Evolutionary conservation across 1,140 invertebrate species (phyloP).

Genomic region (Drosophila melanica): DNA sequence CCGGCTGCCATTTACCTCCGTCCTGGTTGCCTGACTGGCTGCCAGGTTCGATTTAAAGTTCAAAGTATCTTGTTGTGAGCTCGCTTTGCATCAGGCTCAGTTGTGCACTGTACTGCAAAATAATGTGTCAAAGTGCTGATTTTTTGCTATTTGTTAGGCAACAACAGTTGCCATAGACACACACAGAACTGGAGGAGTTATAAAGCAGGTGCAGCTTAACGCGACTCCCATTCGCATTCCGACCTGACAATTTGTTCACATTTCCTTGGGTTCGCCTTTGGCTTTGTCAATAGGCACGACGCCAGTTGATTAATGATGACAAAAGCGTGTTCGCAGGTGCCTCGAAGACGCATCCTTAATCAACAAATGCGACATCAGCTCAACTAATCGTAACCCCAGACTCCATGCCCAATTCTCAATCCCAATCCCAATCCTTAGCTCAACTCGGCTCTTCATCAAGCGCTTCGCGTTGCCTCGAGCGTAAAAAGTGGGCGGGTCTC

Average conservation of each 20-base stretch:
- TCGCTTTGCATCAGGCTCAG: conserved; percentile 67
- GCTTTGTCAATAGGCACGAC: conserved; percentile 69
- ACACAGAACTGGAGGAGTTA: conserved; percentile 8
- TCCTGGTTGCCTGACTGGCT: conserved; percentile 3
- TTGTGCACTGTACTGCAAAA: conserved; percentile 73
- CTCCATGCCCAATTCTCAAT: not conserved
- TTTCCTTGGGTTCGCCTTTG: conserved; percentile 39
- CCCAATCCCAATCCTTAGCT: not conserved
- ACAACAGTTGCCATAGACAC: conserved; percentile 17
- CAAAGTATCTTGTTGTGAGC: conserved; percentile 52
- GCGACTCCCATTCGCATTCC: conserved; percentile 9
- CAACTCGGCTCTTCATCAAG: conserved; percentile 54
- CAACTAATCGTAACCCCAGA: conserved; percentile 42
- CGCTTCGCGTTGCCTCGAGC: conserved; percentile 53
- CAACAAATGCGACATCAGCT: conserved; percentile 66
- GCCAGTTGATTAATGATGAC: conserved; percentile 78
- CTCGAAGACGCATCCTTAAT: conserved; percentile 54
- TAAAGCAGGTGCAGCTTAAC: conserved; percentile 13
- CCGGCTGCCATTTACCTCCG: conserved; percentile 2
- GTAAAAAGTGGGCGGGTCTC: conserved; percentile 57
- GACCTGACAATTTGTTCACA: conserved; percentile 63
- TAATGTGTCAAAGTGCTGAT: conserved; percentile 73
- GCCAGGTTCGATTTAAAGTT: conserved; percentile 40
- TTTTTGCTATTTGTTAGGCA: conserved; percentile 66
- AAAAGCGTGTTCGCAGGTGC: conserved; percentile 56